Evolutionary conservation across 1,140 invertebrate genomes (phyloP).

Genomic region (Phymastichus coffea): DNA sequence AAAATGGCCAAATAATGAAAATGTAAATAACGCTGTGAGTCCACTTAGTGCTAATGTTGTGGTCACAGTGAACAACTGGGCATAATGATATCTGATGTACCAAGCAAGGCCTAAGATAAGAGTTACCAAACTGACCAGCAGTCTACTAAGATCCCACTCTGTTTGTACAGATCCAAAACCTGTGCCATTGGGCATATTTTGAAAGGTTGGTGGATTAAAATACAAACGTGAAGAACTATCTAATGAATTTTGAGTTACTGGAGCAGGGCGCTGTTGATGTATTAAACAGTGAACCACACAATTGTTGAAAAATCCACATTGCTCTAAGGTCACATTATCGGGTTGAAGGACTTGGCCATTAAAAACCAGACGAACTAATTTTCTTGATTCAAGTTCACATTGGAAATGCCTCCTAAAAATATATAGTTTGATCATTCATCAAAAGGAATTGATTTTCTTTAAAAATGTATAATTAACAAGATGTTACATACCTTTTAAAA

Average conservation of each 20-base stretch:
- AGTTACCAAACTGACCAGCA: constrained; percentile 53
- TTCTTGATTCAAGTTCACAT: constrained; percentile 72
- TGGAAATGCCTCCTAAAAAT: constrained; percentile 76
- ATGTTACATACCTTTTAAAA: constrained; percentile 75
- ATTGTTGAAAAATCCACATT: constrained; percentile 79
- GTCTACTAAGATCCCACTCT: constrained; percentile 57
- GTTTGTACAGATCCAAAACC: constrained; percentile 51
- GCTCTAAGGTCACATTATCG: constrained; percentile 73
- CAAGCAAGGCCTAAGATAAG: constrained; percentile 59
- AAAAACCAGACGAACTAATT: constrained; percentile 81
- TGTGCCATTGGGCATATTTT: constrained; percentile 48
- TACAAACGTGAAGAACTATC: constrained; percentile 45
- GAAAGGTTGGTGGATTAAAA: constrained; percentile 43
- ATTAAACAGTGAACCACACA: constrained; percentile 88
- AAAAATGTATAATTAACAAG: constrained; percentile 9
- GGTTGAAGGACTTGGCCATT: constrained; percentile 81
- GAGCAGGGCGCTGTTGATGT: constrained; percentile 57
- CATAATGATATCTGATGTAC: constrained; percentile 66
- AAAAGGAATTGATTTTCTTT: constrained; percentile 8
- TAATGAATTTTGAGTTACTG: constrained; percentile 32
- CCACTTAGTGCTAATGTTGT: constrained; percentile 63
- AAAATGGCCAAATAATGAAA: constrained; percentile 57
- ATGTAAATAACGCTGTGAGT: constrained; percentile 62
- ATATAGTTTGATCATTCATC: constrained; percentile 25
- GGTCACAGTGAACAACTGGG: constrained; percentile 64